Percentiles rank a stretch among this genome's conserved stretches.
Evolutionary conservation across 2,797 vertebrate species (phyloP).

Genomic region (Dendrocincla tyrannina): DNA sequence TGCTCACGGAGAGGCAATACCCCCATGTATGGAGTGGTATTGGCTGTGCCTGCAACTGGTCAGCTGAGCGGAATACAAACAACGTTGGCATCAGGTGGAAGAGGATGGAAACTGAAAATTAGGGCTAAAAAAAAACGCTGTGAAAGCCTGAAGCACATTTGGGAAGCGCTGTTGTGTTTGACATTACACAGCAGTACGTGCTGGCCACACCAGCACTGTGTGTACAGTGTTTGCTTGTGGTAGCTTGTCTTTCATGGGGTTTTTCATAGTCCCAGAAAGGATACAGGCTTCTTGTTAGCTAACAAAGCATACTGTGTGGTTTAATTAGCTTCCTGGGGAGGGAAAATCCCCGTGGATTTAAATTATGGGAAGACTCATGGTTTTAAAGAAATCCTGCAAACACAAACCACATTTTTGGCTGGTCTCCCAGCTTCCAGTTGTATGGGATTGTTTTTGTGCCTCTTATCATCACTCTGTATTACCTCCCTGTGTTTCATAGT

Average conservation of each 20-base stretch:
- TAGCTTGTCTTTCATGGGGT: neutral
- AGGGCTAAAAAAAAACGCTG: neutral
- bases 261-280: neutral
- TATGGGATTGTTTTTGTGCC: neutral
- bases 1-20: neutral
- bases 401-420: neutral
- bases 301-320: neutral
- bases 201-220: neutral
- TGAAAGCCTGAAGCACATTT: neutral
- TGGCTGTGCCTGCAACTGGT: neutral
- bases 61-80: neutral
- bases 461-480: neutral
- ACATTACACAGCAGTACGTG: neutral
- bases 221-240: neutral
- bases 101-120: neutral
- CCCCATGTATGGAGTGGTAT: fast-evolving
- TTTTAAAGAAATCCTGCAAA: neutral
- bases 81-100: neutral
- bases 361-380: neutral
- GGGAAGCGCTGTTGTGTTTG: neutral
- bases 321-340: conserved; percentile 23
- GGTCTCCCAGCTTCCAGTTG: neutral
- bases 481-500: neutral
- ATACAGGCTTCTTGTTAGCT: neutral
- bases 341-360: neutral